Base-by-base conservation (phyloP, 1,140 invertebrate genomes). In the Drosophila sulfurigaster region DNA sequence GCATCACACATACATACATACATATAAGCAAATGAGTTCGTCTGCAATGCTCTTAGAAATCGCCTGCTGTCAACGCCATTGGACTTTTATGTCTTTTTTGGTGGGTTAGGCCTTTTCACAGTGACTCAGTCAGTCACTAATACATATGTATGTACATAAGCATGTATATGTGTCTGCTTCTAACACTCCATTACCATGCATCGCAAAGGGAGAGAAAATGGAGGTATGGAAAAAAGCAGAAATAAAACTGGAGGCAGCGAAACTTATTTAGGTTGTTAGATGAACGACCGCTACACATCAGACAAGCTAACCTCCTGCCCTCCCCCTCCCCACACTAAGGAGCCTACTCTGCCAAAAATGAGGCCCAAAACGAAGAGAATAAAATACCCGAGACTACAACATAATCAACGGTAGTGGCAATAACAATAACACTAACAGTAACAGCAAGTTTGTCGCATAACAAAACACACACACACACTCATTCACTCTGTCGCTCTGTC, bases 191-290 rank as follows among this genome's bases (percentile, higher is more conserved):
- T 82, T 82, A 83, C 76, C 62, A 75, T 75, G 59, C 16, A 68
- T 68, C 54, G 76, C 56, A 57, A 63, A 45, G 70, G 69, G 32
- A 67, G 52, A 76, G 15, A 62, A 58, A n/a, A n/a, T n/a, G 56
- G 28, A 79, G 60, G 58, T 25, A 25, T 25, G 20, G 35, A 59
- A 54, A 62, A 76, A 52, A 11, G n/a, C 11, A 54, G 5, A 62
- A 56, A 10, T 38, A 69, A 60, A 71, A 57, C 60, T 43, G 59
- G 72, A 74, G 79, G 69, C 79, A 78, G 79, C 75, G 64, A 82
- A 78, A 82, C 79, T 82, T 82, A 83, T 82, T 82, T 83, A 82
- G 81, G 81, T 82, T 82, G 81, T 83, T 79, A 72, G 81, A 79
- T 82, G 81, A 82, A 82, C 81, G 81, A 79, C 81, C 80, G 76